phyloP scores from a whole-genome alignment of 2,113 vertebrate species.

The Perca schrenkii region DNA sequence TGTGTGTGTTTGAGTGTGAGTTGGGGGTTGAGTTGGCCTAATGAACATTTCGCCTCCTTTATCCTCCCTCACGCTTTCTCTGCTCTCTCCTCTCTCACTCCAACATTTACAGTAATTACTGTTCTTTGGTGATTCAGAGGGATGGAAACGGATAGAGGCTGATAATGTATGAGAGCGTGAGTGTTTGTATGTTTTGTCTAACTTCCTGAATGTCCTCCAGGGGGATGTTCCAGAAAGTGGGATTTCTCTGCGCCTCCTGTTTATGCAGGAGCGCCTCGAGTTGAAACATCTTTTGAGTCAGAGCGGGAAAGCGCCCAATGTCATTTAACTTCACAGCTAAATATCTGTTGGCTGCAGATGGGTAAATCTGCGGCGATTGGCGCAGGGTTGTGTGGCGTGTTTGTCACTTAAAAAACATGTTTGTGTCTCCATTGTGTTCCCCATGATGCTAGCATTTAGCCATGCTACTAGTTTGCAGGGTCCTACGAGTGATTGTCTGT shows the following conservation, averaged over 20 bases:
- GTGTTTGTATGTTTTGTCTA: slow-evolving; percentile 44
- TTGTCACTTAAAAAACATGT: no score
- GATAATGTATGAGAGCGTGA: slow-evolving; percentile 37
- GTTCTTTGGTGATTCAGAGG: slow-evolving; percentile 50
- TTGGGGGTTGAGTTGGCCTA: slow-evolving; percentile 57
- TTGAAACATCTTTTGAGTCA: no score
- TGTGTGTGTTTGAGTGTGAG: slow-evolving; percentile 15
- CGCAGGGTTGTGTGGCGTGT: no score
- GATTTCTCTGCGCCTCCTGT: neutral
- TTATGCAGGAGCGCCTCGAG: no score
- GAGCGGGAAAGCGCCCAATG: no score
- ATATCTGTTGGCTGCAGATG: no score
- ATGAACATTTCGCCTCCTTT: slow-evolving; percentile 65
- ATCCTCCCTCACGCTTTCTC: slow-evolving; percentile 46
- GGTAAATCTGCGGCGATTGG: no score
- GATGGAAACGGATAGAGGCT: slow-evolving; percentile 34
- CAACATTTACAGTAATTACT: slow-evolving; percentile 69
- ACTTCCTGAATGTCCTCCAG: slow-evolving; percentile 46
- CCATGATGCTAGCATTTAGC: no score
- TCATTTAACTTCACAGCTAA: no score
- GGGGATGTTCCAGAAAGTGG: slow-evolving; percentile 13
- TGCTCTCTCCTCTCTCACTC: slow-evolving; percentile 32
- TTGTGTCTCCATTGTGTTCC: no score
- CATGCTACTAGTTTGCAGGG: no score
- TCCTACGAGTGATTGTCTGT: no score